Conservation (phyloP, 37 sponge, comb jelly and placozoan species). For the Spongilla lacustris region DNA sequence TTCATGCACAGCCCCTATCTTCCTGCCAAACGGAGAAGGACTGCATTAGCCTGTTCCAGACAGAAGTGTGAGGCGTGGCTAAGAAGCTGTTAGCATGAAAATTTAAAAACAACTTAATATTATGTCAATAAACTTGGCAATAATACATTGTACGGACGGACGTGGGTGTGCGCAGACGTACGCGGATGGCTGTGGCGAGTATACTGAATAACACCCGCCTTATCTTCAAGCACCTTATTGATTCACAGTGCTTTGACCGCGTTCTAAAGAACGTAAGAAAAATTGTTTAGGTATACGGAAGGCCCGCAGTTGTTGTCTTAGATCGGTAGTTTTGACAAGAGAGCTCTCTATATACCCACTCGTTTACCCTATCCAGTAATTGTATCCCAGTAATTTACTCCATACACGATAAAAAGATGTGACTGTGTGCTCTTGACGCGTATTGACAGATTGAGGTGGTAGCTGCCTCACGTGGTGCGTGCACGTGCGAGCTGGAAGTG, state of each 20-base stretch:
- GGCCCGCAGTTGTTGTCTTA: not conserved
- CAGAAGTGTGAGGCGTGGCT: slow-evolving; percentile 28
- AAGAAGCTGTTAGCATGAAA: not conserved
- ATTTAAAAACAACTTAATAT: too few species aligned
- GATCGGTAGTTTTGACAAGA: not conserved
- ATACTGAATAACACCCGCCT: not conserved
- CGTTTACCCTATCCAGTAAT: too few species aligned
- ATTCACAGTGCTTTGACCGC: slow-evolving; percentile 14
- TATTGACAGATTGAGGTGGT: slow-evolving; percentile 41
- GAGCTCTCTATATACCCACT: too few species aligned
- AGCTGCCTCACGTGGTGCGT: slow-evolving; percentile 46
- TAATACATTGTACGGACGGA: too few species aligned
- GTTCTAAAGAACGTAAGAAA: slow-evolving; percentile 21
- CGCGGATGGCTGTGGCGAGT: slow-evolving; percentile 10
- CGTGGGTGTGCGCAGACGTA: not conserved
- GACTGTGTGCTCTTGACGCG: not conserved
- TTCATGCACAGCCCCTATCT: slow-evolving; percentile 3
- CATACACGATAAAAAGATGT: not conserved
- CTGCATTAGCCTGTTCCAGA: not conserved
- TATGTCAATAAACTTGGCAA: too few species aligned
- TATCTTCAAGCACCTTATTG: slow-evolving; percentile 18
- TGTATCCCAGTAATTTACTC: too few species aligned
- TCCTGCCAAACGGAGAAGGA: not conserved
- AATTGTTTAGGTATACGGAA: not conserved
- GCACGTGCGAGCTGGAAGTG: slow-evolving; percentile 78